Evolutionary conservation across 1,140 invertebrate species (phyloP), one percentile per base, ranked within the genome.

Genomic region (Drosophila simulans): DNA sequence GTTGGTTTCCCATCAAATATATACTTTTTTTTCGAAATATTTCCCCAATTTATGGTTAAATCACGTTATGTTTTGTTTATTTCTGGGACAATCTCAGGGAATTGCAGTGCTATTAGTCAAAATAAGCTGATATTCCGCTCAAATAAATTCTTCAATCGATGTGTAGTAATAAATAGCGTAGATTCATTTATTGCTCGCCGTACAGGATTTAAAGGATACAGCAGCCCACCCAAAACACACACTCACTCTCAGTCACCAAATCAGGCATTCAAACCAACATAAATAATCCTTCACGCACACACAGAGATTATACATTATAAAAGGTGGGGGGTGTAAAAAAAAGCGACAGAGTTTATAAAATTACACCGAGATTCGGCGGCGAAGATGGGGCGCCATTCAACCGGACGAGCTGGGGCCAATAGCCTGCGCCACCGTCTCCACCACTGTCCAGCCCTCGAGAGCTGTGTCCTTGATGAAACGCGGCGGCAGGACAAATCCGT

Each of bases 401-500:
- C 4, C 55, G 2, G 60, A 45, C n/a, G 64, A 52, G 27, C 59
- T 68, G 20, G 64, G 59, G 3, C 54, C 39, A 42, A 92, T 90
- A 0, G 93, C 93, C 59, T 93, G 89, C 11, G 96, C 96, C 52
- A 98, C 94, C 0, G 96, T 95, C 86, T 96, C 95, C 13, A 98
- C 92, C 7, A 95, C 97, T 3, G 95, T 96, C 83, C 96, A 95
- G 12, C 96, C 97, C 93, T 98, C 97, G 52, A 95, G 94, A 0
- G 96, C 97, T 2, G 97, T 97, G 0, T 95, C 95, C 49, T 95
- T 93, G 71, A 99, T 98, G 78, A 95, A 95, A 25, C 93, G 93
- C 7, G 96, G 95, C 0, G 97, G 97, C 48, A 99, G 93, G 0
- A 97, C 91, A 88, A 99, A 99, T 0, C 97, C 98, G 80, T 96